Conservation (phyloP, 2,797 vertebrate genomes). For the Squalus acanthias region DNA sequence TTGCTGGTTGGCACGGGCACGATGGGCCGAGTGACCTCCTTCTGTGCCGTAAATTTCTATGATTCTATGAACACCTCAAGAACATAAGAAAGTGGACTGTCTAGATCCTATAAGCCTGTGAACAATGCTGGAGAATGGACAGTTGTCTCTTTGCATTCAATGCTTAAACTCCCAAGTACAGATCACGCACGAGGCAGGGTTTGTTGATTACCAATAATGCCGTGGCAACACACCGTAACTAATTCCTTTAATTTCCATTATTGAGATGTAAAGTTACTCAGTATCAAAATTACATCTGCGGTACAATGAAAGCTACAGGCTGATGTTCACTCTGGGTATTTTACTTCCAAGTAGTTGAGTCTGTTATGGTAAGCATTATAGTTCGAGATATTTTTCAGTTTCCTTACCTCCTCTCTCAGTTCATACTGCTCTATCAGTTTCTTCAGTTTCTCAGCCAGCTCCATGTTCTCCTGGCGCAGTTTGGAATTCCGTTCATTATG, state of each 20-base stretch:
- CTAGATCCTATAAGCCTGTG: neutral
- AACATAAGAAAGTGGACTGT: neutral
- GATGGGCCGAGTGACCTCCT: no score
- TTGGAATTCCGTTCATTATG: constrained; percentile 91
- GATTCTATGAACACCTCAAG: neutral
- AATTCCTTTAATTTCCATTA: neutral
- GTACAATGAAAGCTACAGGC: neutral
- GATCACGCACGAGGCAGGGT: neutral
- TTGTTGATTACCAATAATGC: neutral
- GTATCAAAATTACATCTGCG: neutral
- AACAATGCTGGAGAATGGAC: neutral
- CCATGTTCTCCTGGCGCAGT: constrained; percentile 89
- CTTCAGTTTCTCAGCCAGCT: constrained; percentile 89
- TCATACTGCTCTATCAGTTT: constrained; percentile 97
- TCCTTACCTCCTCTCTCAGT: constrained; percentile 84
- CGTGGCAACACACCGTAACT: neutral
- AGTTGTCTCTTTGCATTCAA: neutral
- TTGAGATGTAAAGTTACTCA: neutral
- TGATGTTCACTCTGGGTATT: neutral
- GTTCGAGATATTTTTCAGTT: neutral
- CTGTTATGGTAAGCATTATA: neutral
- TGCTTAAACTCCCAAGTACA: neutral
- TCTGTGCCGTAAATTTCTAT: no score
- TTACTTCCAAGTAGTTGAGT: neutral
- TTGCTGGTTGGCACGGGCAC: no score